phyloP scores from a whole-genome alignment of 2,797 vertebrate genomes.

The Clamator glandarius region DNA sequence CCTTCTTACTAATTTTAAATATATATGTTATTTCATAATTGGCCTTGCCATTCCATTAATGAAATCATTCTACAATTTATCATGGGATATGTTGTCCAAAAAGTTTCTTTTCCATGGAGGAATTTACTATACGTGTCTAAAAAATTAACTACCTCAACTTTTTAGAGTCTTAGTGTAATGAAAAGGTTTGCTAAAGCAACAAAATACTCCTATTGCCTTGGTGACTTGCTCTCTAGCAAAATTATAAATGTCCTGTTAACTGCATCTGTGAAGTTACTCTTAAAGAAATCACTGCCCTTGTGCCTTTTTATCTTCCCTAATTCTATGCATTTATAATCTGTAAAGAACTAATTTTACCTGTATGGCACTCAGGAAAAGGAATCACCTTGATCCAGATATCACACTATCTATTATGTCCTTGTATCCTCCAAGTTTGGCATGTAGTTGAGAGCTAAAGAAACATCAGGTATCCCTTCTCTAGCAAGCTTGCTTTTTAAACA shows the following conservation, averaged over 20 bases:
- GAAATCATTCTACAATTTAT: background rate
- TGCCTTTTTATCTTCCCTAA: background rate
- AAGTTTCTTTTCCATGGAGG: background rate
- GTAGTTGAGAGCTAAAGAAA: background rate
- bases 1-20: background rate
- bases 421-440: background rate
- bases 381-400: background rate
- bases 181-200: background rate
- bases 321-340: background rate
- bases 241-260: accelerated
- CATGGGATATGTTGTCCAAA: background rate
- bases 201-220: background rate
- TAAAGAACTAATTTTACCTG: background rate
- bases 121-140: background rate
- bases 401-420: background rate
- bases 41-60: background rate
- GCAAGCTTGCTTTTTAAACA: background rate
- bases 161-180: background rate
- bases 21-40: background rate
- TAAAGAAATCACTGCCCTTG: background rate
- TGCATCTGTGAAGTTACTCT: background rate
- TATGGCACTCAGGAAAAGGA: background rate
- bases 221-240: background rate
- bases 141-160: background rate
- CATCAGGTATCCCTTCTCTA: background rate